These are phyloP conservation scores for Dipus sagitta DNA, from an alignment of 2,797 vertebrate species.

Conservation along the genomic window DNA sequence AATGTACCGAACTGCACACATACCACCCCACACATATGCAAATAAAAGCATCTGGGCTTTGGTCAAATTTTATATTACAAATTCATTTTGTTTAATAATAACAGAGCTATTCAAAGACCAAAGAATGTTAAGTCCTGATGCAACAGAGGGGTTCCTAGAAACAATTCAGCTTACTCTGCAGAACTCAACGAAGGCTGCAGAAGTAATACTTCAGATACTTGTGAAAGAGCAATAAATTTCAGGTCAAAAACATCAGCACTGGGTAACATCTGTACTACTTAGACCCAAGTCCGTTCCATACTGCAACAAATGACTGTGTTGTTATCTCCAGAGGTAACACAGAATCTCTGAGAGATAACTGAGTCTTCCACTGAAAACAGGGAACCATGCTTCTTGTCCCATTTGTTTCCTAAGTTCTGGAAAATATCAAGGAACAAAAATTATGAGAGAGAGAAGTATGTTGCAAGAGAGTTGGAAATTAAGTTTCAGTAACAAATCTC, in stretches of 20 bases:
- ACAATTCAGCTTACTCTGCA: background rate
- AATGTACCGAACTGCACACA: too few species aligned
- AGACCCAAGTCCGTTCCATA: background rate
- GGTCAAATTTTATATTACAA: background rate
- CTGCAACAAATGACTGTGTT: background rate
- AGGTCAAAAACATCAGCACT: background rate
- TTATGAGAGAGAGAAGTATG: background rate
- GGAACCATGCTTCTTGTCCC: background rate
- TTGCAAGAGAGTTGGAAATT: background rate
- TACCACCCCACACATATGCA: too few species aligned
- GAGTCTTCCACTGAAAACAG: background rate
- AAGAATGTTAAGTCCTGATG: background rate
- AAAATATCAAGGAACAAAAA: background rate
- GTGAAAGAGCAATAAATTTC: background rate
- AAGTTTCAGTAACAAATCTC: background rate
- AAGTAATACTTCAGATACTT: background rate
- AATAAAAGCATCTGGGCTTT: too few species aligned
- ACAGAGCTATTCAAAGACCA: background rate
- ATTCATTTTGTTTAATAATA: background rate
- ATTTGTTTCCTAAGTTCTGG: background rate
- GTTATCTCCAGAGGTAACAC: background rate
- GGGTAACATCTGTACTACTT: background rate
- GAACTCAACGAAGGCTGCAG: background rate
- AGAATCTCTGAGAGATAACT: background rate
- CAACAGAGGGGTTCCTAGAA: background rate